phyloP scores from a whole-genome alignment of 2,888 invertebrate species.

The Syrphus vitripennis region DNA sequence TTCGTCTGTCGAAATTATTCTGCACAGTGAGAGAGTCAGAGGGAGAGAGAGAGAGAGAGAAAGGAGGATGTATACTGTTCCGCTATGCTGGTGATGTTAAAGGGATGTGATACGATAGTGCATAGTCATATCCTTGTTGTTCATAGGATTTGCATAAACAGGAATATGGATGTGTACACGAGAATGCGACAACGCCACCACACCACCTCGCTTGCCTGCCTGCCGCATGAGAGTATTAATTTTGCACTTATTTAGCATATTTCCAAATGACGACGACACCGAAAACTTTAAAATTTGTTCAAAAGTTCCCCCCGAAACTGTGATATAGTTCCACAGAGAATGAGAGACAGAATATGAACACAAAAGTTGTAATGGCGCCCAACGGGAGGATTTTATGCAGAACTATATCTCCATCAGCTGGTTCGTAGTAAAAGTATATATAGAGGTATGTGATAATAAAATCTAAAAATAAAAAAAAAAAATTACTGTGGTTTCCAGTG shows the following conservation, averaged over 20 bases:
- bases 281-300: slow-evolving; percentile 62
- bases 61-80: neutral
- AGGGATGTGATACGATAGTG: neutral
- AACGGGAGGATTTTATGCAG: slow-evolving; percentile 17
- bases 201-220: too few relatives aligned
- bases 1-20: neutral
- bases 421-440: neutral
- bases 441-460: neutral
- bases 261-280: slow-evolving; percentile 59
- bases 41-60: neutral
- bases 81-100: neutral
- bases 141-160: slow-evolving; percentile 64
- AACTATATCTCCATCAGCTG: neutral
- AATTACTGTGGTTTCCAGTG: slow-evolving; percentile 47
- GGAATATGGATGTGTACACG: slow-evolving; percentile 46
- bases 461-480: neutral
- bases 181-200: too few relatives aligned
- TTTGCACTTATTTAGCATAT: slow-evolving; percentile 69
- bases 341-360: too few relatives aligned
- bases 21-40: neutral
- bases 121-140: slow-evolving; percentile 25
- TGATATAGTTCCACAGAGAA: neutral
- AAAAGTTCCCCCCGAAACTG: slow-evolving; percentile 18
- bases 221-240: slow-evolving; percentile 46
- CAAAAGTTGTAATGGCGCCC: slow-evolving; percentile 66